phyloP scores from a whole-genome alignment of 2,113 vertebrate genomes.

The Acrocephalus arundinaceus region DNA sequence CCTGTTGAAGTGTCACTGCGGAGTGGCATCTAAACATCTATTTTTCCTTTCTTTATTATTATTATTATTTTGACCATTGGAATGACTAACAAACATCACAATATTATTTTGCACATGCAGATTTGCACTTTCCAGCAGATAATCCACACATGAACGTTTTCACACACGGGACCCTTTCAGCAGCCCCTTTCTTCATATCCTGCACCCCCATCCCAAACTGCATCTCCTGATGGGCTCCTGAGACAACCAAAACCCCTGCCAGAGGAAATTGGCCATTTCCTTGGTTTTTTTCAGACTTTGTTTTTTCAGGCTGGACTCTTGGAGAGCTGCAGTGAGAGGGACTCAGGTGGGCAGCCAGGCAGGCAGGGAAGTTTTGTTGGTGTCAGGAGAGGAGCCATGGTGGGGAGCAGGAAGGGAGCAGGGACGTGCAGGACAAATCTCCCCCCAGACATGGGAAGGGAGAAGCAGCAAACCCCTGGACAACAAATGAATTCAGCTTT shows the following conservation, averaged over 20 bases:
- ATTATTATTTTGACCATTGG: not conserved
- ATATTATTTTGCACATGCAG: not conserved
- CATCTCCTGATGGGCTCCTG: fast-evolving
- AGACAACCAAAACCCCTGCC: not conserved
- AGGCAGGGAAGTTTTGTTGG: fast-evolving
- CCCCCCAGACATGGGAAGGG: not conserved
- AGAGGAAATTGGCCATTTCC: not conserved
- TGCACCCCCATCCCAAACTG: not conserved
- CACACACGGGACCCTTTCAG: not conserved
- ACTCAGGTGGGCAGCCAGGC: not conserved
- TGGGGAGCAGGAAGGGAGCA: not conserved
- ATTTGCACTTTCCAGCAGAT: not conserved
- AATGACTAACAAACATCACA: not conserved
- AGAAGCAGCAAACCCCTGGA: not conserved
- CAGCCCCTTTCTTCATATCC: not conserved
- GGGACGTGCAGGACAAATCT: fast-evolving
- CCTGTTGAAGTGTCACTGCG: not conserved
- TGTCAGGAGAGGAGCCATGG: not conserved
- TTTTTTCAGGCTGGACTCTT: not conserved
- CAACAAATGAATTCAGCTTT: conserved; percentile 23
- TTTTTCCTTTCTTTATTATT: not conserved
- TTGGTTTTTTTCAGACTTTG: not conserved
- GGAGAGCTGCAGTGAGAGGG: not conserved
- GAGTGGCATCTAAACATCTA: not conserved
- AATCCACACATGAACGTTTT: not conserved